Evolutionary conservation across 2,113 vertebrate genomes (phyloP).

Genomic region (Otocyon megalotis): DNA sequence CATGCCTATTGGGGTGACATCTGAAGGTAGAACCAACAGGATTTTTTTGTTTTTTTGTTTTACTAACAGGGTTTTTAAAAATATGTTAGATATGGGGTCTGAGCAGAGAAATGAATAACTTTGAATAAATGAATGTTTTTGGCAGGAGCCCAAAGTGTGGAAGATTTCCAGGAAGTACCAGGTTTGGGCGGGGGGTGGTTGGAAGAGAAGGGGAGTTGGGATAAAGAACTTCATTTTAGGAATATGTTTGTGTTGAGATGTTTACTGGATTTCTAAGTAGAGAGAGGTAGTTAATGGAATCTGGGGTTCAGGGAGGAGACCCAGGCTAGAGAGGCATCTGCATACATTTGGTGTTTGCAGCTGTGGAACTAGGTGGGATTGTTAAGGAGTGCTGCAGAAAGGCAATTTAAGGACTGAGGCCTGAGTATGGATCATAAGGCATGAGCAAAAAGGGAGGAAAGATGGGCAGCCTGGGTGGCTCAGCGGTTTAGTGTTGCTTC

Average conservation of each 20-base stretch:
- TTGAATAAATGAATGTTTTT: neutral
- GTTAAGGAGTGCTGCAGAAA: neutral
- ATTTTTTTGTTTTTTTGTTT: neutral
- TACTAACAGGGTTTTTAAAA: neutral
- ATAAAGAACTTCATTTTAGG: slow-evolving; percentile 20
- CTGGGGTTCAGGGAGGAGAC: neutral
- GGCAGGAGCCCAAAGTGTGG: neutral
- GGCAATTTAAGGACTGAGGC: neutral
- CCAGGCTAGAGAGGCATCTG: neutral
- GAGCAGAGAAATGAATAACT: slow-evolving; percentile 4
- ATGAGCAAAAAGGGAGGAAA: neutral
- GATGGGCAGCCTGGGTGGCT: too few relatives aligned
- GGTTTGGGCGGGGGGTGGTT: neutral
- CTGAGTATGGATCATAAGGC: neutral
- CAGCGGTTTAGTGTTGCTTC: too few relatives aligned
- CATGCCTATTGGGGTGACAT: neutral
- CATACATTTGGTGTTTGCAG: neutral
- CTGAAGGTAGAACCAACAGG: neutral
- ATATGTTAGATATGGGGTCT: neutral
- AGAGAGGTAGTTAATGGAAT: neutral
- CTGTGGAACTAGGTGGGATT: neutral
- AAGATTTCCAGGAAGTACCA: neutral
- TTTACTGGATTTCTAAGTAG: neutral
- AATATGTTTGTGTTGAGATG: neutral
- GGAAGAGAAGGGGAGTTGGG: neutral